Evolutionary conservation across 2,113 vertebrate species (phyloP).

Genomic region (Gallinago undulata): DNA sequence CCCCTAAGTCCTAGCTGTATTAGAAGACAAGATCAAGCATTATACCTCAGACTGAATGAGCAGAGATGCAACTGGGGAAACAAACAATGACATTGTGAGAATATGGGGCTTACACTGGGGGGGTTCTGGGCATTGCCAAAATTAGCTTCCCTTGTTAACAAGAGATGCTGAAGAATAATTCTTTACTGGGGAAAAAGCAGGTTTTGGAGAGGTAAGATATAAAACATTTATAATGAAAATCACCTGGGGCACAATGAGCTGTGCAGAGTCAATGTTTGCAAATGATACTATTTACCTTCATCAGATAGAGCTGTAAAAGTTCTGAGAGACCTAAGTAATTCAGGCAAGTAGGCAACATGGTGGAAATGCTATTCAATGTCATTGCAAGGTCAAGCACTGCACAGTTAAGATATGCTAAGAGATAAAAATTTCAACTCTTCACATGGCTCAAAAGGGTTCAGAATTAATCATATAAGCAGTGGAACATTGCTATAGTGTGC

Average conservation of each 20-base stretch:
- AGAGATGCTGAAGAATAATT: background rate
- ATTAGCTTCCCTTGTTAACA: background rate
- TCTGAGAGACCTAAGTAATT: background rate
- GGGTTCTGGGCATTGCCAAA: background rate
- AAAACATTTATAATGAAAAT: slow-evolving; percentile 3
- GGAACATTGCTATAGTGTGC: background rate
- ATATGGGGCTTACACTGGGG: background rate
- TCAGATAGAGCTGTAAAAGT: background rate
- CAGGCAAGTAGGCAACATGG: background rate
- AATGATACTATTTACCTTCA: background rate
- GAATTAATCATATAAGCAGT: background rate
- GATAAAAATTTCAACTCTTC: background rate
- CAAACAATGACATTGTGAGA: background rate
- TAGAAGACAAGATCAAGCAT: background rate
- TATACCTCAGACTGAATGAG: background rate
- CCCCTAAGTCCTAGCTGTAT: background rate
- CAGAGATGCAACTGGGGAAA: background rate
- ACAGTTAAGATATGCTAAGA: background rate
- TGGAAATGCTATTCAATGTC: background rate
- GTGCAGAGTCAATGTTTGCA: background rate
- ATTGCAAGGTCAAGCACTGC: background rate
- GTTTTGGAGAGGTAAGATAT: background rate
- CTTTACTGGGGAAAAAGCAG: background rate
- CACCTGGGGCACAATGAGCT: background rate
- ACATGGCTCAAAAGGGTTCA: background rate